phyloP scores from a whole-genome alignment of 1,140 invertebrate species.

The Brachionus angularis region DNA sequence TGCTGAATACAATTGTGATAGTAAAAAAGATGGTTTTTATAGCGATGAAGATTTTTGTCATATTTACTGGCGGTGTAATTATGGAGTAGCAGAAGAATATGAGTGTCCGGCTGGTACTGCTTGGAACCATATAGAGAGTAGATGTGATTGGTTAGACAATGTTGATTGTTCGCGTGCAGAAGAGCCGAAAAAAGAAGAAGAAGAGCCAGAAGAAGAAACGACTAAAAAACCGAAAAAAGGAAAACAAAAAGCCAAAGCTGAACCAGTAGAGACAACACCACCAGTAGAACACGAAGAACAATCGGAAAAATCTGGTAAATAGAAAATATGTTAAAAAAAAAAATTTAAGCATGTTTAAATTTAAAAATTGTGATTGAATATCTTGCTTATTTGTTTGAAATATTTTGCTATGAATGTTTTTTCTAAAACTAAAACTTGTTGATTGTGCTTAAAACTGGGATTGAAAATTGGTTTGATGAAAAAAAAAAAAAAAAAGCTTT shows the following conservation, averaged over 20 bases:
- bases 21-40: slow-evolving; percentile 42
- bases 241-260: background rate
- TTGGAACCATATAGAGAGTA: slow-evolving; percentile 36
- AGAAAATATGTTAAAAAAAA: no score
- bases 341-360: no score
- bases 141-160: slow-evolving; percentile 44
- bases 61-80: slow-evolving; percentile 44
- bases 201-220: slow-evolving; percentile 2
- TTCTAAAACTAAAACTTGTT: no score
- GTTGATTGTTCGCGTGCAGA: slow-evolving; percentile 33
- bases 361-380: no score
- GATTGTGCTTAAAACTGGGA: no score
- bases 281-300: background rate
- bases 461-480: no score
- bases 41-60: slow-evolving; percentile 43
- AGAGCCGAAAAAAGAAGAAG: slow-evolving; percentile 11
- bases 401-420: no score
- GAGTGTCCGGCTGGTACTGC: slow-evolving; percentile 42
- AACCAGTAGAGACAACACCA: background rate
- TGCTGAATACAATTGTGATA: slow-evolving; percentile 35
- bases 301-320: no score
- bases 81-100: slow-evolving; percentile 44
- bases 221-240: slow-evolving; percentile 21
- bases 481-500: no score
- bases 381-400: no score